These are phyloP conservation scores for Prunella fulvescens DNA, from an alignment of 2,113 vertebrate species.

Conservation along the genomic window DNA sequence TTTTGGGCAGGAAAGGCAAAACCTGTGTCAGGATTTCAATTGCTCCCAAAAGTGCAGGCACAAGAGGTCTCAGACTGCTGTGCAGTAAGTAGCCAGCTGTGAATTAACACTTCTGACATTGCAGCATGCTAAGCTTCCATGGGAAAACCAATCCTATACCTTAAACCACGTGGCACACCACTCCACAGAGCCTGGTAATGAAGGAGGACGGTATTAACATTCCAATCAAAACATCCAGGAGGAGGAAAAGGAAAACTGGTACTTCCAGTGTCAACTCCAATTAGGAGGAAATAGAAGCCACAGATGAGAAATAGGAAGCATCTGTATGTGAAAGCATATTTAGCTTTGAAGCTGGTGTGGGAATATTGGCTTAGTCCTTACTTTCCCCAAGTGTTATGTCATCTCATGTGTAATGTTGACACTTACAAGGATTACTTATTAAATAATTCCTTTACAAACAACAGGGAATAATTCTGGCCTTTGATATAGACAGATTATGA, in stretches of 20 bases:
- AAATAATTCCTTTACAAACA: constrained; percentile 73
- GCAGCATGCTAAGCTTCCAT: neutral
- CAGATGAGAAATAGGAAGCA: constrained; percentile 59
- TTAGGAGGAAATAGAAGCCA: constrained; percentile 57
- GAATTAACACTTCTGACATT: neutral
- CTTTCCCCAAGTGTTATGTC: constrained; percentile 66
- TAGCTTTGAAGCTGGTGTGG: constrained; percentile 65
- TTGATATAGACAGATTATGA: constrained; percentile 68
- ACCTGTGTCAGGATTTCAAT: neutral
- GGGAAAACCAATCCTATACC: neutral
- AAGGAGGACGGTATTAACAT: constrained; percentile 46
- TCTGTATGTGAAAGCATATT: constrained; percentile 54
- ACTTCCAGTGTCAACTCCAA: constrained; percentile 62
- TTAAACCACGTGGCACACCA: neutral
- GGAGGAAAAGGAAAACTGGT: constrained; percentile 48
- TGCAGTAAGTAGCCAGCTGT: neutral
- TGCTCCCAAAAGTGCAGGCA: neutral
- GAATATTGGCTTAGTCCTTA: constrained; percentile 67
- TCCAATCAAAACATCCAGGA: constrained; percentile 67
- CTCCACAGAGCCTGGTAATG: neutral
- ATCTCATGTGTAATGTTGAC: constrained; percentile 63
- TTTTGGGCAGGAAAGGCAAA: neutral
- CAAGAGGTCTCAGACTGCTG: neutral
- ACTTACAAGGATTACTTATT: constrained; percentile 67
- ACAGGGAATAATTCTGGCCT: constrained; percentile 64